Base-by-base conservation (phyloP, 2,888 invertebrate species). In the Andrena chrysosceles region DNA sequence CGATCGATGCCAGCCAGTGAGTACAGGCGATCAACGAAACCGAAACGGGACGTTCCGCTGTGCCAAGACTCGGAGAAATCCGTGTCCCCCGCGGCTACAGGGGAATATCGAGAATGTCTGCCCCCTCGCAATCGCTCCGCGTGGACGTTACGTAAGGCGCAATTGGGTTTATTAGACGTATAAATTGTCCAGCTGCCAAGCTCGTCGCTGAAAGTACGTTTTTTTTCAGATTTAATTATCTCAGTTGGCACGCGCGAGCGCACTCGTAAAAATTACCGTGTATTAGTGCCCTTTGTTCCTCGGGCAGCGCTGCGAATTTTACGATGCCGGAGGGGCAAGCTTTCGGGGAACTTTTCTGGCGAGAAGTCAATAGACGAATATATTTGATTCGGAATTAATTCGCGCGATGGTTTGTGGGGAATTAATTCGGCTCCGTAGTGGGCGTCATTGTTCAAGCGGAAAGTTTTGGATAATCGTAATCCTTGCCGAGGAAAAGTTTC, bases 1-100 rank as follows among this genome's bases (percentile, higher is more conserved):
- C 81, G 85, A 85, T 84, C 86, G 87, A 83, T 87, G 85, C 77
- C 73, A 54, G 74, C 31, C 59, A 70, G 13, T 35, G 52, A 31
- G 56, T 52, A 59, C 8, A 42, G 54, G 35, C 67, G 80, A 81
- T 77, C 71, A 81, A 52, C 67, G 79, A 59, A 52, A 75, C 62
- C 72, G 71, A 71, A 77, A 70, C 77, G 70, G 42, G 52, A 59
- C 60, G 31, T 16, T 20, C 35, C 35, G 10, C 54, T 33, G 66
- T 81, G 80, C 71, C 77, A 77, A 81, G 67, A 77, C 60, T 63
- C 59, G 59, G 66, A 52, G 42, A 77, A 77, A 20, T 70, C 66
- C 23, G 29, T 20, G 66, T 31, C 29, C 62, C 56, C 56, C 48
- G 26, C 26, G 69, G 69, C 48, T 49, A 42, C 20, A 33, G 26